Evolutionary conservation across 2,113 vertebrate genomes (phyloP).

Genomic region (Percopsis transmontana): DNA sequence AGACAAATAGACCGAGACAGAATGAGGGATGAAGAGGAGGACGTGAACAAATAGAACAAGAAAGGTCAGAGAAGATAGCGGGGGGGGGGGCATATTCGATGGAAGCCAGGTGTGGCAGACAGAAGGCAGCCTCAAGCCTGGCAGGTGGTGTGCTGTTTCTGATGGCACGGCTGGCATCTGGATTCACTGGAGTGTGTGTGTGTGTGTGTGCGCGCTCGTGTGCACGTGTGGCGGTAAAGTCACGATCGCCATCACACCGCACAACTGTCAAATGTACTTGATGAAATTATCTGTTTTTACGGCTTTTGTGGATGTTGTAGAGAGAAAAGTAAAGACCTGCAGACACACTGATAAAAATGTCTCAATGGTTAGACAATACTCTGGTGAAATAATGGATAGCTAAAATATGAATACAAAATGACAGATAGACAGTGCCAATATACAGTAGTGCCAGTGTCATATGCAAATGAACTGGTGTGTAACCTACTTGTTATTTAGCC

Average conservation of each 20-base stretch:
- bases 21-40: constrained; percentile 9
- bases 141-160: constrained; percentile 52
- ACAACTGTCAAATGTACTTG: not conserved
- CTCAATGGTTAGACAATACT: too few species aligned
- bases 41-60: constrained; percentile 13
- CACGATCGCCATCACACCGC: too few species aligned
- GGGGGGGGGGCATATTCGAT: constrained; percentile 47
- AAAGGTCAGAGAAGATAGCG: constrained; percentile 58
- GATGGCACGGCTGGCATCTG: constrained; percentile 55
- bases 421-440: too few species aligned
- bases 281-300: not conserved
- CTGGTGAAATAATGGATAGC: too few species aligned
- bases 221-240: not conserved
- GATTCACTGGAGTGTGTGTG: constrained; percentile 14
- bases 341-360: too few species aligned
- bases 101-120: constrained; percentile 61
- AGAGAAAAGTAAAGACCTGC: too few species aligned
- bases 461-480: too few species aligned
- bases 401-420: too few species aligned
- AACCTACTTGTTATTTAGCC: too few species aligned
- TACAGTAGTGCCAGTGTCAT: too few species aligned
- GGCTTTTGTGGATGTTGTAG: too few species aligned
- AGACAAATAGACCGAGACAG: constrained; percentile 12
- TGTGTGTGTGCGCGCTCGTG: constrained; percentile 26
- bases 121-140: constrained; percentile 52